phyloP scores from a whole-genome alignment of 2,888 invertebrate species.

The Auanema sp. region DNA sequence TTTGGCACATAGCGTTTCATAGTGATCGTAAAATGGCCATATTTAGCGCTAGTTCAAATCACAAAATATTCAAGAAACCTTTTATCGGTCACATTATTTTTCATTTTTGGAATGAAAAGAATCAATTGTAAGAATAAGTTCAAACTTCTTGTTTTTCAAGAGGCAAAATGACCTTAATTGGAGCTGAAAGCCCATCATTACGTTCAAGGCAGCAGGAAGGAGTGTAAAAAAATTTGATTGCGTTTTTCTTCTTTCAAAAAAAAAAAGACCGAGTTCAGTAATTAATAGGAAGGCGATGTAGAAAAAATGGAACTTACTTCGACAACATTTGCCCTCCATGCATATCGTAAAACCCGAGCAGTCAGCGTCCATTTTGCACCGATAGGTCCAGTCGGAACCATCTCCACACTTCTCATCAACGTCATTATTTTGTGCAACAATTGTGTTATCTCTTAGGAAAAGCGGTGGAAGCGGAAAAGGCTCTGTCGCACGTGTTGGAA shows the following conservation, averaged over 20 bases:
- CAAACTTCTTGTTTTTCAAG: not conserved
- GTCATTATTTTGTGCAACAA: slow-evolving; percentile 18
- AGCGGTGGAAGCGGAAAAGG: slow-evolving; percentile 8
- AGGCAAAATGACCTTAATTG: not conserved
- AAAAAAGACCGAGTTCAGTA: not conserved
- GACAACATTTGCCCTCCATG: slow-evolving; percentile 36
- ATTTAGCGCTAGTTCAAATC: too few relatives aligned
- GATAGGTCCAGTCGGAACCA: slow-evolving; percentile 25
- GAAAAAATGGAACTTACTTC: slow-evolving; percentile 28
- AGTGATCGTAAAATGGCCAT: too few relatives aligned
- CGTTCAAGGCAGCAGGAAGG: not conserved
- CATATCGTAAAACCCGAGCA: slow-evolving; percentile 14
- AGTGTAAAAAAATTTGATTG: not conserved
- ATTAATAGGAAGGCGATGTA: too few relatives aligned
- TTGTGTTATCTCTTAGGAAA: slow-evolving; percentile 17
- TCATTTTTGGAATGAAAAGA: not conserved
- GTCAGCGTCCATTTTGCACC: slow-evolving; percentile 12
- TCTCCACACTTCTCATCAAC: slow-evolving; percentile 37
- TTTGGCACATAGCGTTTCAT: too few relatives aligned
- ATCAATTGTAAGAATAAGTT: not conserved
- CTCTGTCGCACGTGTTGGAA: not conserved
- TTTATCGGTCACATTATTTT: not conserved
- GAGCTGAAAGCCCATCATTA: not conserved
- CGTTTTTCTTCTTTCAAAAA: not conserved
- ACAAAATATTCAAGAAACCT: not conserved